These are phyloP conservation scores for Lepidothrix coronata DNA, from an alignment of 2,113 vertebrate genomes.

Conservation along the genomic window DNA sequence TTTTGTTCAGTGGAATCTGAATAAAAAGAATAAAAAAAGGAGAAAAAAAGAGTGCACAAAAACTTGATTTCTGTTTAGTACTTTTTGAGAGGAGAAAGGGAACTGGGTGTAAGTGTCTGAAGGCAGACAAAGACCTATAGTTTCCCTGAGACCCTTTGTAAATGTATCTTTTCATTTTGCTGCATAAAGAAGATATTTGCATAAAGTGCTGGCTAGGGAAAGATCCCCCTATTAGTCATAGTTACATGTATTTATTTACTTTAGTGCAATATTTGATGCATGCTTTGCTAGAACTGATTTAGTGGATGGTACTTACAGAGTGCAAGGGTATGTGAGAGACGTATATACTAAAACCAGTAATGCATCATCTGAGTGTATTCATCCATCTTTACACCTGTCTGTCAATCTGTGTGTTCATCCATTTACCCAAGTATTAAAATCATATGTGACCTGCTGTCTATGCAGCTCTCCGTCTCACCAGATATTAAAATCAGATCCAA, in stretches of 20 bases:
- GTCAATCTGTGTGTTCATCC: slow-evolving; percentile 13
- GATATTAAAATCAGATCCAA: slow-evolving; percentile 31
- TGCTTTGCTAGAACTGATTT: neutral
- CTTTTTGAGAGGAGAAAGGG: neutral
- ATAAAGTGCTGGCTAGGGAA: neutral
- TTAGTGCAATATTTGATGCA: slow-evolving; percentile 45
- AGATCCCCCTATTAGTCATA: neutral
- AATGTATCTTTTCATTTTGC: slow-evolving; percentile 8
- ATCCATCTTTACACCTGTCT: slow-evolving; percentile 23
- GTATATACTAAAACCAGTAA: neutral
- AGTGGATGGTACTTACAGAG: neutral
- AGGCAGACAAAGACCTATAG: neutral
- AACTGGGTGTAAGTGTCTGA: neutral
- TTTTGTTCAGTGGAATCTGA: neutral
- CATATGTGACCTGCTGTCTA: slow-evolving; percentile 39
- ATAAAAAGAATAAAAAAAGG: neutral
- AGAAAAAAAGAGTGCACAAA: neutral
- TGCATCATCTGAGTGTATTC: neutral
- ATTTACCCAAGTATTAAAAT: slow-evolving; percentile 49
- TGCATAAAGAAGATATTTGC: slow-evolving; percentile 8
- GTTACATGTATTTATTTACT: slow-evolving; percentile 40
- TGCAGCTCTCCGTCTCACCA: slow-evolving; percentile 15
- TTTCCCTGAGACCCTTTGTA: neutral
- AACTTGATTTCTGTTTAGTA: neutral
- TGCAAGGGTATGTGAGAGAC: slow-evolving; percentile 12